These are phyloP conservation scores for Amphipyra berbera DNA, from an alignment of 2,888 invertebrate genomes.

Conservation along the genomic window DNA sequence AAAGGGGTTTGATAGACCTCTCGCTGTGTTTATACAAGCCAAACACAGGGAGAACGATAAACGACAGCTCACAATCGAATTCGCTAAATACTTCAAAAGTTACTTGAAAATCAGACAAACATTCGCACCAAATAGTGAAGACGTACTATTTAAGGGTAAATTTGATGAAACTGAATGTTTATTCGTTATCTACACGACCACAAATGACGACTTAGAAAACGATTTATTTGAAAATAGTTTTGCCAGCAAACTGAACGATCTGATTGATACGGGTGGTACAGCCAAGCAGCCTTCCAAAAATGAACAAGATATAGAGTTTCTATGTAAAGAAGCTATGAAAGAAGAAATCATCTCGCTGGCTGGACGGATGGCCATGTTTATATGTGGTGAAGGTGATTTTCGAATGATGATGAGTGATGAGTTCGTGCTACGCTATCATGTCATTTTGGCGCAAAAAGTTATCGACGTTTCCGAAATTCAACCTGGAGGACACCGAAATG, in stretches of 20 bases:
- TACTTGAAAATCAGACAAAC: slow-evolving; percentile 35
- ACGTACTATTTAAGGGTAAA: slow-evolving; percentile 29
- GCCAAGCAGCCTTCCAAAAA: slow-evolving; percentile 4
- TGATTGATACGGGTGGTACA: slow-evolving; percentile 39
- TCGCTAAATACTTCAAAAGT: slow-evolving; percentile 40
- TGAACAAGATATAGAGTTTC: slow-evolving; percentile 9
- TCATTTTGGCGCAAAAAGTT: too few species aligned
- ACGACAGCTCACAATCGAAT: slow-evolving; percentile 22
- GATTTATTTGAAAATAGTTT: neutral
- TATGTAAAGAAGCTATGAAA: slow-evolving; percentile 10
- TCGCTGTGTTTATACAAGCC: slow-evolving; percentile 45
- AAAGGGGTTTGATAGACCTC: slow-evolving; percentile 8
- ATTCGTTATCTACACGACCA: slow-evolving; percentile 50
- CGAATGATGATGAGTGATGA: too few species aligned
- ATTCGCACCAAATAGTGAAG: slow-evolving; percentile 20
- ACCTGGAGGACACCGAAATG: slow-evolving; percentile 8
- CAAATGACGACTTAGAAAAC: slow-evolving; percentile 19
- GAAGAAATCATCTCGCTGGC: slow-evolving; percentile 14
- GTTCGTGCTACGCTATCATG: too few species aligned
- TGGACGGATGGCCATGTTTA: slow-evolving; percentile 7
- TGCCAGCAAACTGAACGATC: slow-evolving; percentile 19
- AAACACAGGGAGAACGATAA: slow-evolving; percentile 47
- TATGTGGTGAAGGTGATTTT: too few species aligned
- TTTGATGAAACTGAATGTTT: slow-evolving; percentile 28
- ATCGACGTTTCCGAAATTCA: too few species aligned